phyloP scores from a whole-genome alignment of 2,113 vertebrate genomes.

The Himantopus leucocephalus region DNA sequence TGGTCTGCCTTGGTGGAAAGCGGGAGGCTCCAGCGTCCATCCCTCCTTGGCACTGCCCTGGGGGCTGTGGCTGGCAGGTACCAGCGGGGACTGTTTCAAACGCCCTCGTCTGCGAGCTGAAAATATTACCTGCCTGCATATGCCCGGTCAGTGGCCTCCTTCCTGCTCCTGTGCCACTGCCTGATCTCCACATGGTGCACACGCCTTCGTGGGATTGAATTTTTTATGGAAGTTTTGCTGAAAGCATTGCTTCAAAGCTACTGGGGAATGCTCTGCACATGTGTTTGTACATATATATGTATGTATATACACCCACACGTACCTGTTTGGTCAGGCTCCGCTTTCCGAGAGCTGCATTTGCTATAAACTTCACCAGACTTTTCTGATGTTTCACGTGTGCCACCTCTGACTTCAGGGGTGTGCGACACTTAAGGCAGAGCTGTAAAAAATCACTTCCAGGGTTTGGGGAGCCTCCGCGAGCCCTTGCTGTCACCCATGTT shows the following conservation, averaged over 20 bases:
- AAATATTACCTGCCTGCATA: background rate
- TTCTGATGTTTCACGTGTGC: background rate
- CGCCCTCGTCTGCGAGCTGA: background rate
- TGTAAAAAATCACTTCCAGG: background rate
- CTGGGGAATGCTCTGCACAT: background rate
- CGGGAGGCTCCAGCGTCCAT: fast-evolving
- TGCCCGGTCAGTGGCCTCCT: background rate
- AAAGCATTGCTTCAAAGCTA: background rate
- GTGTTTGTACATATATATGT: background rate
- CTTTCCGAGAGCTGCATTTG: background rate
- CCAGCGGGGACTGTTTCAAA: background rate
- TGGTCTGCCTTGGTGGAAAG: background rate
- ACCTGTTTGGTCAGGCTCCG: background rate
- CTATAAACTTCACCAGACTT: background rate
- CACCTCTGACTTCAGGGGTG: background rate
- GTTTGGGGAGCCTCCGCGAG: background rate
- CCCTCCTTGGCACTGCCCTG: background rate
- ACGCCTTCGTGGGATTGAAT: background rate
- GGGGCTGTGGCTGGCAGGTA: background rate
- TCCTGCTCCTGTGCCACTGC: background rate
- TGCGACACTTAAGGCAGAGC: background rate
- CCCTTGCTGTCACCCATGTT: background rate
- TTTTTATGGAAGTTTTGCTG: background rate
- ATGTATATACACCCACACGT: background rate
- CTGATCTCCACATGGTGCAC: fast-evolving